Base-by-base conservation (phyloP, 2,888 invertebrate genomes). In the Hydraecia micacea region DNA sequence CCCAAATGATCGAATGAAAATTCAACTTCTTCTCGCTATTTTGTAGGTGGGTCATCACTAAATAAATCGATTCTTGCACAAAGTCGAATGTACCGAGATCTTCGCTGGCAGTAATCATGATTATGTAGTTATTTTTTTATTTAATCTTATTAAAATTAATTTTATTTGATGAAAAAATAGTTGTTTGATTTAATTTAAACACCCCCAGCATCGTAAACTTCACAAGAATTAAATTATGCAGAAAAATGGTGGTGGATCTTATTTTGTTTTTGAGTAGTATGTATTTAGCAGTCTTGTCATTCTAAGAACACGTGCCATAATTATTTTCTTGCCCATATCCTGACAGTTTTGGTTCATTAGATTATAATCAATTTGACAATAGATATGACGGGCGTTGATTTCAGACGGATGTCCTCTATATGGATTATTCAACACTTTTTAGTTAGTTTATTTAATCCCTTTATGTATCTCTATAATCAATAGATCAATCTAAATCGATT, bases 401-500 rank as follows among this genome's bases (percentile, higher is more conserved):
- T 65, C 5, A 68, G 42, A 60, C 25, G 18, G 36, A 70, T 60
- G 32, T 55, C n/a, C 28, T 7, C 39, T 25, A 18, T 21, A 32
- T 46, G 46, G 46, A 46, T 28, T 46, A 39, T 68, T 21, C 11
- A 39, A 49, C 9, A 32, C 2, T 8, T 68, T 28, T 15, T n/a
- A 32, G 32, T 67, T 81, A 11, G 9, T 49, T 58, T 55, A n/a
- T 78, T 63, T 49, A 76, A 69, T 68, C 18, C 67, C 13, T 49
- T 5, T 5, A 49, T 1, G 9, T 49, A 62, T 32, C 4, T 73
- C 5, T 28, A 36, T 80, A 68, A 68, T 68, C 67, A 63, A n/a
- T 28, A 60, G 32, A 46, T 25, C 58, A 68, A 74, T 83, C 67
- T 69, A 62, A 71, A 70, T 63, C 13, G 60, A 55, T 73, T 39